Conservation (phyloP, 2,113 vertebrate species). For the Sylvilagus bachmani region DNA sequence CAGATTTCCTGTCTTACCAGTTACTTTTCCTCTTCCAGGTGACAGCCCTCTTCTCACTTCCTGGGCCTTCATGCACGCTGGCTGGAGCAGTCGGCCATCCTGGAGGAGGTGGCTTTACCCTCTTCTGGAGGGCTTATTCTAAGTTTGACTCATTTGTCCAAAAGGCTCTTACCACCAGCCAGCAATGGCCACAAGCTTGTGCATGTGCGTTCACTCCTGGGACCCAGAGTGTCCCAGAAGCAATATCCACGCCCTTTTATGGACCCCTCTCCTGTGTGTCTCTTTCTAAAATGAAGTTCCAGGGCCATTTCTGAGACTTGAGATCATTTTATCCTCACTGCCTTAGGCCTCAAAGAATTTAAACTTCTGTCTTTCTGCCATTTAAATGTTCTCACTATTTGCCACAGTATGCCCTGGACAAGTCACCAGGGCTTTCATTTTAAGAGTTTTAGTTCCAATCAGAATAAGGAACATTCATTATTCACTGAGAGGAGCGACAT, state of each 20-base stretch:
- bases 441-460: not conserved
- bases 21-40: not conserved
- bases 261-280: fast-evolving
- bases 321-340: not conserved
- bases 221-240: fast-evolving
- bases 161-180: not conserved
- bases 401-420: not conserved
- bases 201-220: not conserved
- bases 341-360: not conserved
- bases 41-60: not conserved
- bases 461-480: not conserved
- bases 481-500: not conserved
- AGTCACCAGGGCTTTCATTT: not conserved
- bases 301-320: not conserved
- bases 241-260: not conserved
- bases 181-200: too few relatives aligned
- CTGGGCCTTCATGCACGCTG: fast-evolving
- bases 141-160: not conserved
- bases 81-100: not conserved
- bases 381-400: not conserved
- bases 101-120: not conserved
- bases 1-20: slow-evolving; percentile 7
- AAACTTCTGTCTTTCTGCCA: not conserved
- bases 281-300: not conserved
- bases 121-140: not conserved